These are phyloP conservation scores for Onychomys arenicola DNA, from an alignment of 2,797 vertebrate genomes.

Conservation along the genomic window DNA sequence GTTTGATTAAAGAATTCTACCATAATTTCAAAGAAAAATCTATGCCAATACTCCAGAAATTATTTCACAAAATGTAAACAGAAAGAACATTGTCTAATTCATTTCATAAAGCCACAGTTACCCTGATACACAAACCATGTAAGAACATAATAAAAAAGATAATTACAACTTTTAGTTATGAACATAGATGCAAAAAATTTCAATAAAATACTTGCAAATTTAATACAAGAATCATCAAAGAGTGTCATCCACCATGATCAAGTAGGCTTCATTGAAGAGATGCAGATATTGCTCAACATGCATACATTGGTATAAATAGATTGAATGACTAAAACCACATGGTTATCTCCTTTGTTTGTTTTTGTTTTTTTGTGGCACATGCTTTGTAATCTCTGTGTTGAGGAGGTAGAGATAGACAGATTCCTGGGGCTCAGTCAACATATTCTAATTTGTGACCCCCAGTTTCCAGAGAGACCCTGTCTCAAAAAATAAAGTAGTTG, in stretches of 20 bases:
- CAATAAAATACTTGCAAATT: background rate
- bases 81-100: too few species aligned
- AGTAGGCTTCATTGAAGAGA: background rate
- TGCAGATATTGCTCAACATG: background rate
- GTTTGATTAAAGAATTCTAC: background rate
- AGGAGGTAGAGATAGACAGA: background rate
- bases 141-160: background rate
- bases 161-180: background rate
- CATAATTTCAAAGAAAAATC: background rate
- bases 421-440: too few species aligned
- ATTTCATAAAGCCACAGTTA: background rate
- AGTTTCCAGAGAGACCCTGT: background rate
- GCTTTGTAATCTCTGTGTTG: background rate
- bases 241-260: background rate
- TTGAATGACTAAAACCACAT: background rate
- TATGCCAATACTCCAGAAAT: too few species aligned
- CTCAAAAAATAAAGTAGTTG: background rate
- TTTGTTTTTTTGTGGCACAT: too few species aligned
- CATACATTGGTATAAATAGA: background rate
- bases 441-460: background rate
- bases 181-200: background rate
- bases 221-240: background rate
- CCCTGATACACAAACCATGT: background rate
- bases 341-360: too few species aligned
- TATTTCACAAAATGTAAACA: too few species aligned